Evolutionary conservation across 2,113 vertebrate genomes (phyloP).

Genomic region (Semnornis frantzii): DNA sequence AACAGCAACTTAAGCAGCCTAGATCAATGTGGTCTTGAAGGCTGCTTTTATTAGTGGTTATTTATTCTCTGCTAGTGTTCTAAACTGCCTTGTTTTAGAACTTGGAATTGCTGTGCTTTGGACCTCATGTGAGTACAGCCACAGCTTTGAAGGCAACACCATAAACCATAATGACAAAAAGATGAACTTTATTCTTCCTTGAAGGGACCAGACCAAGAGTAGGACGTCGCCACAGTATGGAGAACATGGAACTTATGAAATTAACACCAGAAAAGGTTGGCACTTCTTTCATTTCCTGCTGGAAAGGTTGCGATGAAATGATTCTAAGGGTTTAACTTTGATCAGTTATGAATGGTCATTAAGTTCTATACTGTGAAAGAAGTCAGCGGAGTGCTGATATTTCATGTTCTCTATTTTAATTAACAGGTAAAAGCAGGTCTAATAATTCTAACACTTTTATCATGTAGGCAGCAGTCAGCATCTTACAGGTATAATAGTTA

Average conservation of each 20-base stretch:
- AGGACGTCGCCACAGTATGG: constrained; percentile 93
- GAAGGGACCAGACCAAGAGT: constrained; percentile 84
- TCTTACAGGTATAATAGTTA: not conserved
- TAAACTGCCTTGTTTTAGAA: not conserved
- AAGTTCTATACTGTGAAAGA: not conserved
- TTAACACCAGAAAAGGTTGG: constrained; percentile 94
- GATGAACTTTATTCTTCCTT: not conserved
- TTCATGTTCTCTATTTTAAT: not conserved
- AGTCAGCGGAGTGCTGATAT: not conserved
- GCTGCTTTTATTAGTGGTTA: not conserved
- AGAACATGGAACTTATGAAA: constrained; percentile 97
- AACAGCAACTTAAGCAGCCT: not conserved
- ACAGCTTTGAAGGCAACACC: not conserved
- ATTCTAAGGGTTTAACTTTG: not conserved
- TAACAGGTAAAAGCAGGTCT: not conserved
- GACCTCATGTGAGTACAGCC: not conserved
- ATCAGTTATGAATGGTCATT: not conserved
- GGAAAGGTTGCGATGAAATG: not conserved
- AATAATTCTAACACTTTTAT: not conserved
- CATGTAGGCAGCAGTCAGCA: not conserved
- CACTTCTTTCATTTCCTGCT: constrained; percentile 10
- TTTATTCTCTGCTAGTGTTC: not conserved
- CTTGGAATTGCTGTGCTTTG: not conserved
- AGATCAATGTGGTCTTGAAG: not conserved
- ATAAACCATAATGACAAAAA: not conserved